phyloP scores from a whole-genome alignment of 2,113 vertebrate species.

The Labeo rohita region DNA sequence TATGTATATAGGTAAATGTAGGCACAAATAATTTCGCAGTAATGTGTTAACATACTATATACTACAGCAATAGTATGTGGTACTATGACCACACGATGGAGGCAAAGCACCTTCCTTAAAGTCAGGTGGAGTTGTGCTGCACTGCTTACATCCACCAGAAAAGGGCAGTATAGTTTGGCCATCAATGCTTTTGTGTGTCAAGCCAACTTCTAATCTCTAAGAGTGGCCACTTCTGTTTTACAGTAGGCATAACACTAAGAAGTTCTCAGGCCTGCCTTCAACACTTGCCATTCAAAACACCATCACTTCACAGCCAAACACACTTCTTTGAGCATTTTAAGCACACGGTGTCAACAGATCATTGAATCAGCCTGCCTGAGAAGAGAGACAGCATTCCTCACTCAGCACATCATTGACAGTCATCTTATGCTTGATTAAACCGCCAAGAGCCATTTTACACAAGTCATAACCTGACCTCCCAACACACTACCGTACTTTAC shows the following conservation, averaged over 20 bases:
- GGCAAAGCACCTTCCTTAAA: not conserved
- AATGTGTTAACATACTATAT: too few relatives aligned
- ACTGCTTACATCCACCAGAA: not conserved
- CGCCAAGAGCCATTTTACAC: conserved; percentile 51
- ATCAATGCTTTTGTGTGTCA: not conserved
- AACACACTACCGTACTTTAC: conserved; percentile 16
- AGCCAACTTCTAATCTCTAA: not conserved
- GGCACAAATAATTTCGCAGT: too few relatives aligned
- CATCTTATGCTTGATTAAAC: conserved; percentile 56
- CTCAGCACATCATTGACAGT: conserved; percentile 48
- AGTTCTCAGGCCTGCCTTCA: not conserved
- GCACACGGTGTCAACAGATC: not conserved
- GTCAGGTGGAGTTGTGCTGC: not conserved
- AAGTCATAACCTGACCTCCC: conserved; percentile 40
- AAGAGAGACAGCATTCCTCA: conserved; percentile 57
- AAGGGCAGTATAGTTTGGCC: not conserved
- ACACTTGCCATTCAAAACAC: not conserved
- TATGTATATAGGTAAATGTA: too few relatives aligned
- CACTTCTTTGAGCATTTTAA: not conserved
- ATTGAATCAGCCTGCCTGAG: not conserved
- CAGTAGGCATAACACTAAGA: not conserved
- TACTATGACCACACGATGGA: conserved; percentile 24
- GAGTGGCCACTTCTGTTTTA: not conserved
- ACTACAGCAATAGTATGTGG: not conserved
- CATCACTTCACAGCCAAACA: not conserved